A percentile compares a stretch with the other conserved stretches of the same genome.
Evolutionary conservation across 1,140 invertebrate species (phyloP).

Genomic region (Ceratoteleas bidentatus): DNA sequence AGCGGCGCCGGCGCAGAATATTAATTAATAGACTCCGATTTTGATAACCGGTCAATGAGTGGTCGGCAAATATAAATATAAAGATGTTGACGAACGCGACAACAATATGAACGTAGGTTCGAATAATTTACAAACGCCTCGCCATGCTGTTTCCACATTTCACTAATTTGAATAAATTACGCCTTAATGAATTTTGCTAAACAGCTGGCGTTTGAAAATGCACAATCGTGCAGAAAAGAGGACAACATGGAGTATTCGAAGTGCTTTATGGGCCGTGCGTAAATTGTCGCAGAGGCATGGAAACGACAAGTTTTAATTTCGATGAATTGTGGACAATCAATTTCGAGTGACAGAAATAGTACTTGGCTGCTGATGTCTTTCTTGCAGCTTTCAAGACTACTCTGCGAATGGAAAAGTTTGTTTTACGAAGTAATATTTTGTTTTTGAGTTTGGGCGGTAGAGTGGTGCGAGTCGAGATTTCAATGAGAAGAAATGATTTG

Average conservation of each 20-base stretch:
- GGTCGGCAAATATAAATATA: background rate
- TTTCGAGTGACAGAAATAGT: background rate
- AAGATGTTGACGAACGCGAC: slow-evolving; percentile 11
- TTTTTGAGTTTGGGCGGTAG: too few relatives aligned
- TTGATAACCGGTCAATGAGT: background rate
- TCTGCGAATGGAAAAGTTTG: too few relatives aligned
- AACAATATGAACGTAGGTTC: slow-evolving; percentile 28
- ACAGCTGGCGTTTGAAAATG: slow-evolving; percentile 1
- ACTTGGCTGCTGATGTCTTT: slow-evolving; percentile 1
- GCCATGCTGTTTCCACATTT: background rate
- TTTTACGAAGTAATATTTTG: too few relatives aligned
- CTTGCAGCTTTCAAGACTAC: background rate
- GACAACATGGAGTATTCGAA: slow-evolving; percentile 33
- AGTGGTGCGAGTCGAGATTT: too few relatives aligned
- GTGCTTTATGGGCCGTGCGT: slow-evolving; percentile 22
- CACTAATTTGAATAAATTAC: slow-evolving; percentile 25
- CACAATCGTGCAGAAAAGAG: slow-evolving; percentile 18
- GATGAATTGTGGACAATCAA: background rate
- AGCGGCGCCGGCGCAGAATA: background rate
- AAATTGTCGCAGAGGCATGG: slow-evolving; percentile 14
- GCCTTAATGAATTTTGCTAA: slow-evolving; percentile 4
- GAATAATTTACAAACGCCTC: background rate
- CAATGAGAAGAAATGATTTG: too few relatives aligned
- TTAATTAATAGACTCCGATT: slow-evolving; percentile 15
- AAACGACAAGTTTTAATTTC: background rate